Evolutionary conservation across 2,797 vertebrate species (phyloP), one percentile per base, ranked within the genome.

Genomic region (Cyclopterus lumpus): DNA sequence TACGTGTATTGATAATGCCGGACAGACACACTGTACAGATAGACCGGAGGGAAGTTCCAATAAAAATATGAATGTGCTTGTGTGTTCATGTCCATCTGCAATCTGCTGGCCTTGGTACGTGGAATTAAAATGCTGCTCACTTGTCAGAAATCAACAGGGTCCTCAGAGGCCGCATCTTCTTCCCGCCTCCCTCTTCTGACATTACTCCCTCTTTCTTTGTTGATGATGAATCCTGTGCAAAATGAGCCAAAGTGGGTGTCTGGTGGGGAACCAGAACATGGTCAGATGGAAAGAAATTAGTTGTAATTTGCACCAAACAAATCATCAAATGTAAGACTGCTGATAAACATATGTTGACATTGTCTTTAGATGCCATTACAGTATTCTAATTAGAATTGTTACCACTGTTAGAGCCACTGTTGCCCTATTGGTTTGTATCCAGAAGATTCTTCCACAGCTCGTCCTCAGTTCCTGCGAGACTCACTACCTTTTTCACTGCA

Each of bases 71-170:
- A 67, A 51, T 62, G 66, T 67, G 34, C 18, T 69, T 79, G 46
- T 70, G 61, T 49, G 46, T 73, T 14, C 2, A 24, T 60, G 64
- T 88, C 73, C 60, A 72, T 87, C 74, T 71, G 78, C 64, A 83
- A 65, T 80, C 63, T 59, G 53, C 69, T 81, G 67, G 78, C 64
- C 64, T 71, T 65, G 59, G 77, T 60, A 72, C 63, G 53, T 66
- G 38, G 44, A 90, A 92, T 90, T 87, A 83, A 90, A 81, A 81
- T 82, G 75, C 83, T 75, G 80, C 73, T 85, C 79, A 84, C 83
- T 81, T 81, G 67, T 83, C 75, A 86, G 82, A 87, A 88, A 82
- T 90, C 77, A 84, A 67, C 63, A 7, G 46, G 28, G 54, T 82
- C 85, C 75, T 82, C 71, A 64, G 77, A 80, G 79, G 67, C 84